Percentiles rank a stretch among this genome's conserved stretches.
Conservation (phyloP, 2,113 vertebrate genomes). For the Herpailurus yagouaroundi region DNA sequence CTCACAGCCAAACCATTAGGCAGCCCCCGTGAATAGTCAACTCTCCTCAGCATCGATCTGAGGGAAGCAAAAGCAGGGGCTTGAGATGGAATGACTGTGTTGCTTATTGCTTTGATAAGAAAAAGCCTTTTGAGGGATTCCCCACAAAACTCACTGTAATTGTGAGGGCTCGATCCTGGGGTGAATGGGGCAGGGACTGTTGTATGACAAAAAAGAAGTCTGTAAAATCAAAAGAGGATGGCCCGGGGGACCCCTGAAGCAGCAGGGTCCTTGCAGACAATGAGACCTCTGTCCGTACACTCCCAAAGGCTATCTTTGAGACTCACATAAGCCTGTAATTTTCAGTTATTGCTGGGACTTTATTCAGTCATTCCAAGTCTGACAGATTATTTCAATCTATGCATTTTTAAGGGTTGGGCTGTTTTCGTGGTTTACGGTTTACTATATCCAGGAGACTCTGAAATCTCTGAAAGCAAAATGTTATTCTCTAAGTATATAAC, state of each 20-base stretch:
- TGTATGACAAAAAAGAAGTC: not conserved
- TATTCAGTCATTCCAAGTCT: not conserved
- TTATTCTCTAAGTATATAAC: not conserved
- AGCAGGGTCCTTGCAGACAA: not conserved
- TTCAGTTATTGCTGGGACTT: not conserved
- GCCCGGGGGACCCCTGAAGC: not conserved
- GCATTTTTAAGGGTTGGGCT: not conserved
- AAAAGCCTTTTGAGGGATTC: not conserved
- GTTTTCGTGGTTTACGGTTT: not conserved
- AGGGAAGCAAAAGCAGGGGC: not conserved
- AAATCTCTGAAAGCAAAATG: not conserved
- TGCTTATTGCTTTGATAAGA: not conserved
- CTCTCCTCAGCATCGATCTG: not conserved
- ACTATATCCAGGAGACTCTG: not conserved
- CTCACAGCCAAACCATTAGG: not conserved
- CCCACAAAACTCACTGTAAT: not conserved
- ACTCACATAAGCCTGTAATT: not conserved
- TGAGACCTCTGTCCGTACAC: constrained; percentile 25
- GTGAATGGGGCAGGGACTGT: not conserved
- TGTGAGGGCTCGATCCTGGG: not conserved
- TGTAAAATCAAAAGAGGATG: not conserved
- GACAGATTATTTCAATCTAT: not conserved
- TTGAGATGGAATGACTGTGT: not conserved
- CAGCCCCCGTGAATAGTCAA: not conserved
- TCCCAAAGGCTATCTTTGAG: not conserved